Conservation (phyloP, 2,113 vertebrate genomes). For the Bujurquina vittata region DNA sequence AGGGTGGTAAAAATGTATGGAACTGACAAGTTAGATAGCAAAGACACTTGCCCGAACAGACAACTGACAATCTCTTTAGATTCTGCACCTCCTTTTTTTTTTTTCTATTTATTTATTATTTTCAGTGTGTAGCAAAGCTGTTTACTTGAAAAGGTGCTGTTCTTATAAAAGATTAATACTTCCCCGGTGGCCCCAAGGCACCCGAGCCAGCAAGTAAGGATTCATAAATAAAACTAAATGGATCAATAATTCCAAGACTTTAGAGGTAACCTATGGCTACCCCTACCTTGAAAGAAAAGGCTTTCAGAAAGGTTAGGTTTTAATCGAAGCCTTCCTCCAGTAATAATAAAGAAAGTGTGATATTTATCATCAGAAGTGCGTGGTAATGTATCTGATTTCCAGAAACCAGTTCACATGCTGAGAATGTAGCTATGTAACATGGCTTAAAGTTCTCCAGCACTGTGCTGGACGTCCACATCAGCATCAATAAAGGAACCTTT, state of each 20-base stretch:
- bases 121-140: conserved; percentile 62
- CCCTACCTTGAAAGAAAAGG: conserved; percentile 62
- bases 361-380: conserved; percentile 56
- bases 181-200: conserved; percentile 73
- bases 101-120: conserved; percentile 12
- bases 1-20: conserved; percentile 26
- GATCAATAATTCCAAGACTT: conserved; percentile 80
- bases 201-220: conserved; percentile 64
- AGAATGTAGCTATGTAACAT: conserved; percentile 6
- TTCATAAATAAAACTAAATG: conserved; percentile 83
- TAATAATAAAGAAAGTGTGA: conserved; percentile 63
- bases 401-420: conserved; percentile 14
- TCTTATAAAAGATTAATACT: conserved; percentile 80
- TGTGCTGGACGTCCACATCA: background rate
- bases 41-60: conserved; percentile 27
- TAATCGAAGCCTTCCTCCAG: conserved; percentile 64
- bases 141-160: conserved; percentile 68
- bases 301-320: conserved; percentile 75
- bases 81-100: conserved; percentile 32
- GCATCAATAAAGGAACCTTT: background rate
- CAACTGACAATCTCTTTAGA: conserved; percentile 29
- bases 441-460: background rate
- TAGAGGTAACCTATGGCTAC: conserved; percentile 74
- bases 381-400: conserved; percentile 4
- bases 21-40: conserved; percentile 38